Evolutionary conservation across 2,113 vertebrate genomes (phyloP).

Genomic region (Azemiops feae): DNA sequence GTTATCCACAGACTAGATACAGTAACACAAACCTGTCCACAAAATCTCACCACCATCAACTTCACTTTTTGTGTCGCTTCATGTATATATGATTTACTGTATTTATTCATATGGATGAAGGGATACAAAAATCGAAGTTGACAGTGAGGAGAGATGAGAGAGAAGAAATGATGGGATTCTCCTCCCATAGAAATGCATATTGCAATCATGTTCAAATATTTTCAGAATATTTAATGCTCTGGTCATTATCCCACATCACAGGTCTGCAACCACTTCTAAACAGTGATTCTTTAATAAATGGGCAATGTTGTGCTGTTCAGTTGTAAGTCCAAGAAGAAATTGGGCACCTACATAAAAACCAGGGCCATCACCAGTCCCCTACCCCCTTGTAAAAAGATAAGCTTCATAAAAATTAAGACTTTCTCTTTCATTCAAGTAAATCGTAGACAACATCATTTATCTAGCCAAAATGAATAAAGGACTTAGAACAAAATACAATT

Average conservation of each 20-base stretch:
- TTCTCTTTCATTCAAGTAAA: conserved; percentile 9
- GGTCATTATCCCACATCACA: neutral
- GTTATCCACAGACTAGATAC: neutral
- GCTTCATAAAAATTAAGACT: conserved; percentile 19
- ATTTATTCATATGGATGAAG: neutral
- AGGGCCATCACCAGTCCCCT: neutral
- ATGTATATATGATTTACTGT: neutral
- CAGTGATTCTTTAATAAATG: neutral
- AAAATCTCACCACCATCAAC: neutral
- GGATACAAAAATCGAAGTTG: too few relatives aligned
- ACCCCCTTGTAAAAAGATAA: neutral
- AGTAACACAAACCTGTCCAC: neutral
- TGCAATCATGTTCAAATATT: neutral
- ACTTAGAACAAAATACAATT: conserved; percentile 46
- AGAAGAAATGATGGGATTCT: neutral
- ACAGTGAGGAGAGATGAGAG: neutral
- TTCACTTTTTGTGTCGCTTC: neutral
- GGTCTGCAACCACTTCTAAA: neutral
- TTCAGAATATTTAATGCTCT: neutral
- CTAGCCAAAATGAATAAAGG: conserved; percentile 38
- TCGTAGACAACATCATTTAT: conserved; percentile 40
- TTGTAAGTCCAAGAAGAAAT: neutral
- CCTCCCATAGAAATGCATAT: neutral
- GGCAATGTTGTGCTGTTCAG: rapidly evolving
- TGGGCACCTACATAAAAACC: neutral